Evolutionary conservation across 2,888 invertebrate species (phyloP).

Genomic region (Rutpela maculata): DNA sequence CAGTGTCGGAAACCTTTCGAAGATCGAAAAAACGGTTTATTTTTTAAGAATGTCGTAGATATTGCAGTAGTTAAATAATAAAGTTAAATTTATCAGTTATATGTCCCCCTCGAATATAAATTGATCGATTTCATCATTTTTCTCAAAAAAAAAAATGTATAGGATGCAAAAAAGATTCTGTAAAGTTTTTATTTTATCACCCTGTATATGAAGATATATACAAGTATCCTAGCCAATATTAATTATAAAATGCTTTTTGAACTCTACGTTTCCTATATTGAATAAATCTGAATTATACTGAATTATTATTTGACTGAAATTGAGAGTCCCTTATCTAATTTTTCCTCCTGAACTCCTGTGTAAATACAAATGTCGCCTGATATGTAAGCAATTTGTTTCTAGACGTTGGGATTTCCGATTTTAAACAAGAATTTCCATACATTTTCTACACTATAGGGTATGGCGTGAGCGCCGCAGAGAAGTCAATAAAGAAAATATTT

Average conservation of each 20-base stretch:
- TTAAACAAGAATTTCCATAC: constrained; percentile 42
- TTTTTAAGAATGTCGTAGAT: too few species aligned
- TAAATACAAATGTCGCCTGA: constrained; percentile 33
- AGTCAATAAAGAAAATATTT: constrained; percentile 31
- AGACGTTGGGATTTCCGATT: constrained; percentile 48
- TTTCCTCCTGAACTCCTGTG: constrained; percentile 9
- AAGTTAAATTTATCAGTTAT: too few species aligned
- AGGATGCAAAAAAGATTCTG: too few species aligned
- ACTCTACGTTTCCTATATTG: not conserved
- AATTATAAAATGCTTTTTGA: not conserved
- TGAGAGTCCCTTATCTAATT: constrained; percentile 35
- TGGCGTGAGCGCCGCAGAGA: constrained; percentile 10
- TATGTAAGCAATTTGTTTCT: constrained; percentile 49
- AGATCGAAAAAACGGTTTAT: too few species aligned
- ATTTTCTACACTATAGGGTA: not conserved
- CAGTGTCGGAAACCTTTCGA: too few species aligned
- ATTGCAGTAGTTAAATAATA: too few species aligned
- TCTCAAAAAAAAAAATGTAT: too few species aligned
- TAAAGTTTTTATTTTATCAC: too few species aligned
- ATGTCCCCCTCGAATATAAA: too few species aligned
- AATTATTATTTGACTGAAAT: constrained; percentile 11
- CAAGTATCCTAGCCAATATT: not conserved
- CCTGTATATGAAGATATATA: not conserved
- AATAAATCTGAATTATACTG: constrained; percentile 7
- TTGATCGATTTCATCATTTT: too few species aligned